Base-by-base conservation (phyloP, 1,140 invertebrate genomes). In the Ceratoteleas bidentatus region DNA sequence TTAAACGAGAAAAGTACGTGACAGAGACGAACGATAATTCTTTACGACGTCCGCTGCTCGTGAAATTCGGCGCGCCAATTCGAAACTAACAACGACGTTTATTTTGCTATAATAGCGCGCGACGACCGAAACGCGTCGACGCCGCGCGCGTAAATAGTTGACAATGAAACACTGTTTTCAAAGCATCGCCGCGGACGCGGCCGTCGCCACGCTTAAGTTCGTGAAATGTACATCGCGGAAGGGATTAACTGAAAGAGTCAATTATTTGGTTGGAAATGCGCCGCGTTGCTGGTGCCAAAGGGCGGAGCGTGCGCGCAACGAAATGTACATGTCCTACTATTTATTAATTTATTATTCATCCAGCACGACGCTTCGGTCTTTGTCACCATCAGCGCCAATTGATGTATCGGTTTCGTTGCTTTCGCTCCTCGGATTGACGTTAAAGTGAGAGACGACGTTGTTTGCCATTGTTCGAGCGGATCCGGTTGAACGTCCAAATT, bases 1-100 rank as follows among this genome's bases (percentile, higher is more conserved):
- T 86, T 84, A 76, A 77, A 69, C 78, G 75, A 79, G 72, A 85
- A 87, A 82, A 82, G 79, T 82, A 60, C 66, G 57, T 68, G 79
- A 82, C 73, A 82, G 68, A 76, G 73, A 77, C 68, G 73, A 82
- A 82, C 79, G 79, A 82, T 82, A 68, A 82, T 82, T 82, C 79
- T 77, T 82, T 82, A 82, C 79, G 73, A 82, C 73, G 79, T 82
- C 73, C 73, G 79, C 47, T 69, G 56, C 79, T 73, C 66, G 62
- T 73, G 79, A 82, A 76, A 81, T 76, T 76, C 68, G 79, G 61
- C 72, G 70, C 34, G 70, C n/a, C 78, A 36, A 75, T 81, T 81
- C 33, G 60, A 81, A 75, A 61, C 78, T 70, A 75, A 75, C 72
- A 75, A 74, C 70, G 65, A 70, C 79, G 79, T 82, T 82, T 82